Base-by-base conservation (phyloP, 2,888 invertebrate species). In the Pomacea canaliculata region DNA sequence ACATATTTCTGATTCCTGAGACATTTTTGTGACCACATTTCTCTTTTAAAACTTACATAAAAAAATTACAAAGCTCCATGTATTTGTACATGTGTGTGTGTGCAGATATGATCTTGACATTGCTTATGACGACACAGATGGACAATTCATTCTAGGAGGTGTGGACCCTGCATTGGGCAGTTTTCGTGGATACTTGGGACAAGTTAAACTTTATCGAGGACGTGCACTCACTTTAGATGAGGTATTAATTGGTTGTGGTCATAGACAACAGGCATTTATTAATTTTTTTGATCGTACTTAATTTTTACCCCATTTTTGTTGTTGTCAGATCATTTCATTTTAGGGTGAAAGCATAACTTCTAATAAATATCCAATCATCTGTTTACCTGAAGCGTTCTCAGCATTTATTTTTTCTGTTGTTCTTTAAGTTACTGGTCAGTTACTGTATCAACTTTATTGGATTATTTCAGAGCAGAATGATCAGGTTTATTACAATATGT, bases 171-270 rank as follows among this genome's bases (percentile, higher is more conserved):
- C 46, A 3, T 78, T 82, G 46, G 81, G 83, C 18, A 83, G 86
- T 48, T 89, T 90, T 78, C 81, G 82, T 27, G 90, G 90, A 16
- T 89, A 89, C 76, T 83, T 89, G 48, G 89, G 89, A 0, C 80
- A 85, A 59, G 87, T 86, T 4, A 83, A 78, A 1, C 81, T 84
- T 51, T 87, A 88, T 79, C 83, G 89, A 67, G 81, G 84, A 49
- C 80, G 70, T 49, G 70, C 80, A 0, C 60, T 86, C 16, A 59
- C 77, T 7, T 79, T 83, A 1, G 63, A 79, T 5, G 71, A 86
- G 81, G 88, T 86, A 77, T 9, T 56, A 49, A 63, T 23, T 18
- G 18, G n/a, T 19, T 19, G 60, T 19, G 16, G 16, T 63, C 27
- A n/a, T 12, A 63, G 23, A 19, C 63, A 63, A 27, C 19, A 63